phyloP scores from a whole-genome alignment of 2,113 vertebrate genomes.

The Microcebus griseorufus region DNA sequence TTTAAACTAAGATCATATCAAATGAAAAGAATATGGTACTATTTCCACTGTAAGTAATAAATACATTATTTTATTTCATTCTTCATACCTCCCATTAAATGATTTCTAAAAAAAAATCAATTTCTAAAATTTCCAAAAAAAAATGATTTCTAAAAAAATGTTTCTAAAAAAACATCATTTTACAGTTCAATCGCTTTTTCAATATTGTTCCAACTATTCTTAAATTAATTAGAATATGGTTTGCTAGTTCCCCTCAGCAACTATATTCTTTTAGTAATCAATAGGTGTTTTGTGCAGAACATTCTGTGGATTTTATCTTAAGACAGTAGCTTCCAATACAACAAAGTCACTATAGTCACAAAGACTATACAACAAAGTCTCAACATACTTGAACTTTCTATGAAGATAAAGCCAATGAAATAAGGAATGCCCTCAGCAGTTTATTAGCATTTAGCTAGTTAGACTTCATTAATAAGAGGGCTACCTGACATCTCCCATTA shows the following conservation, averaged over 20 bases:
- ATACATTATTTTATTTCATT: slow-evolving; percentile 23
- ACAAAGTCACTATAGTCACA: background rate
- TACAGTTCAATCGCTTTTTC: background rate
- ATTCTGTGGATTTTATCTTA: slow-evolving; percentile 12
- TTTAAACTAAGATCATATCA: background rate
- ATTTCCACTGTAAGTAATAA: slow-evolving; percentile 21
- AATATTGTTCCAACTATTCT: background rate
- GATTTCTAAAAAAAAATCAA: slow-evolving; percentile 42
- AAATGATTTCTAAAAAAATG: slow-evolving; percentile 15
- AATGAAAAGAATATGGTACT: background rate
- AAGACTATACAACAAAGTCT: too few species aligned
- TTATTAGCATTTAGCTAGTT: background rate
- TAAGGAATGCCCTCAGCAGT: background rate
- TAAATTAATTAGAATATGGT: slow-evolving; percentile 51
- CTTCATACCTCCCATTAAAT: background rate
- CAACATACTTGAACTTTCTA: slow-evolving; percentile 35
- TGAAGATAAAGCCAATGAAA: background rate
- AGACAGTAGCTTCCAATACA: background rate
- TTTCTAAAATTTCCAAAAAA: slow-evolving; percentile 28
- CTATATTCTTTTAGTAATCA: background rate
- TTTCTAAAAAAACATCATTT: background rate
- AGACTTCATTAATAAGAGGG: background rate
- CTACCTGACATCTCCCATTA: background rate
- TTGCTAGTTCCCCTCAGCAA: background rate
- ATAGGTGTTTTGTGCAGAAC: background rate